These are phyloP conservation scores for Thumatha senex DNA, from an alignment of 2,888 invertebrate species.

Conservation along the genomic window DNA sequence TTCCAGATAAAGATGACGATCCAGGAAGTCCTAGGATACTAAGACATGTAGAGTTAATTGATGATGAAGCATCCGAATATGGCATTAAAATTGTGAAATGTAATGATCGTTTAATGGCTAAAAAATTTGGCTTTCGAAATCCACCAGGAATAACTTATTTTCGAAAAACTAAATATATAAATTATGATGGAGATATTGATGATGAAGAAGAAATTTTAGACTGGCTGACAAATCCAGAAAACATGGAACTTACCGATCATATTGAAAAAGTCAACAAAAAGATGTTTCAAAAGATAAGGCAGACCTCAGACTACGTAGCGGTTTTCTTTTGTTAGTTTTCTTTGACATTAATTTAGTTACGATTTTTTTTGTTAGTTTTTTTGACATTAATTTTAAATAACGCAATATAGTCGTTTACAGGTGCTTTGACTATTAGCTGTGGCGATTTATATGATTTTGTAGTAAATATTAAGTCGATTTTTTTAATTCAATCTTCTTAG, in stretches of 20 bases:
- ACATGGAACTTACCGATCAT: constrained; percentile 96
- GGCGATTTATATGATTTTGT: too few species aligned
- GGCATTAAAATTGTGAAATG: constrained; percentile 96
- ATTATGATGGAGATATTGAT: constrained; percentile 96
- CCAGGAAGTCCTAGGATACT: constrained; percentile 90
- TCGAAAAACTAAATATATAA: constrained; percentile 93
- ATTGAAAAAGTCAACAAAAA: constrained; percentile 96
- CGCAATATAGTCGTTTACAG: too few species aligned
- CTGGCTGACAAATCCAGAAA: constrained; percentile 96
- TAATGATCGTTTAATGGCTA: constrained; percentile 94
- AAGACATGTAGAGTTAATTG: constrained; percentile 94
- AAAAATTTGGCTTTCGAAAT: constrained; percentile 95
- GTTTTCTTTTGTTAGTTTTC: constrained; percentile 94
- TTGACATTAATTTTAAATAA: too few species aligned
- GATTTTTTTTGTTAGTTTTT: too few species aligned
- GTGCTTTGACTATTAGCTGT: too few species aligned
- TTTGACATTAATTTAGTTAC: constrained; percentile 14
- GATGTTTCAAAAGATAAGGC: constrained; percentile 96
- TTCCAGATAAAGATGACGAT: constrained; percentile 91
- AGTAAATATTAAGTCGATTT: too few species aligned
- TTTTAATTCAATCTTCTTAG: too few species aligned
- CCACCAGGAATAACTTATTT: constrained; percentile 96
- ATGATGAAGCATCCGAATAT: constrained; percentile 95
- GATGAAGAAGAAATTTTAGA: constrained; percentile 95
- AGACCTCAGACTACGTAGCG: constrained; percentile 94